Evolutionary conservation across 2,113 vertebrate genomes (phyloP).

Genomic region (Chloebia gouldiae): DNA sequence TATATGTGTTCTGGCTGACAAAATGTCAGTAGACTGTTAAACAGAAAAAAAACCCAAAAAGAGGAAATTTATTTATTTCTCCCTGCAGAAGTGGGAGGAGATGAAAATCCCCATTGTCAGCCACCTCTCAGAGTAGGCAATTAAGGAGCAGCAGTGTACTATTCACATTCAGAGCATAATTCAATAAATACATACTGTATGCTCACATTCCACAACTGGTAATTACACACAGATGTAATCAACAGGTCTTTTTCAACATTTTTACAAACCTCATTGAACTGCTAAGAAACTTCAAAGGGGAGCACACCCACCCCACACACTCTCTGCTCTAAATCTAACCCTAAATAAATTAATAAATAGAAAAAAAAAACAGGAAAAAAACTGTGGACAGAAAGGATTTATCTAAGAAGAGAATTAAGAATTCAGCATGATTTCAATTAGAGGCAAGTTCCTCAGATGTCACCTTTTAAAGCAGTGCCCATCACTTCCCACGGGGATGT

Average conservation of each 20-base stretch:
- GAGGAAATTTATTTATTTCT: neutral
- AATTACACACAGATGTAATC: slow-evolving; percentile 45
- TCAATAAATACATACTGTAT: slow-evolving; percentile 44
- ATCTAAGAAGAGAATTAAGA: neutral
- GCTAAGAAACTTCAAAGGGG: neutral
- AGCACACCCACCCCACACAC: neutral
- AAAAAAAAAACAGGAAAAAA: neutral
- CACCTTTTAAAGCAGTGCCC: neutral
- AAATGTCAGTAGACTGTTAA: neutral
- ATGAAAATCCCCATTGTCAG: slow-evolving; percentile 15
- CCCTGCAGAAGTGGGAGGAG: neutral
- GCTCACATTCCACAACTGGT: neutral
- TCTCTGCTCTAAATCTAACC: neutral
- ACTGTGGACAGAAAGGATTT: neutral
- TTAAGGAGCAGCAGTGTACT: slow-evolving; percentile 15
- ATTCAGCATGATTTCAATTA: neutral
- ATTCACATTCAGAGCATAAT: slow-evolving; percentile 27
- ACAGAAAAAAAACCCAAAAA: neutral
- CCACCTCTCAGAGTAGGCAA: neutral
- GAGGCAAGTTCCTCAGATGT: neutral
- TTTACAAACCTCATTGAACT: neutral
- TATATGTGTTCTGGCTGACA: neutral
- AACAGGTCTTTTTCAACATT: slow-evolving; percentile 27
- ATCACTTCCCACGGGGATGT: accelerated
- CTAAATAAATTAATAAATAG: neutral